Evolutionary conservation across 1,140 invertebrate species (phyloP).

Genomic region (Bombus fervidus): DNA sequence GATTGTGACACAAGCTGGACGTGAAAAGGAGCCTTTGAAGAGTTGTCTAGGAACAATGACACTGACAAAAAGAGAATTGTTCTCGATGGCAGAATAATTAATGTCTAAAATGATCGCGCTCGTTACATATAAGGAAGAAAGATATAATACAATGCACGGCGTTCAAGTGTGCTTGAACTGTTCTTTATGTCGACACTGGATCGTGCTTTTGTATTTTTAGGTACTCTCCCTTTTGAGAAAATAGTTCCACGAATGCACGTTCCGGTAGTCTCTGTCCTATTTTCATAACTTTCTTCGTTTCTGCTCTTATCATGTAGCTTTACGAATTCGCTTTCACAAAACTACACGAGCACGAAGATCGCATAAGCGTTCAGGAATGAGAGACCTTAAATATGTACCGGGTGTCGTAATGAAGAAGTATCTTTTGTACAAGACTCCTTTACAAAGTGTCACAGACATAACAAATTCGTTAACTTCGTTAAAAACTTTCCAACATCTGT

Average conservation of each 20-base stretch:
- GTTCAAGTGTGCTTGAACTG: background rate
- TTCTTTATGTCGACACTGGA: background rate
- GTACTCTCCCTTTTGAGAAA: background rate
- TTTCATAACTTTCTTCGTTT: slow-evolving; percentile 4
- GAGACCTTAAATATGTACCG: slow-evolving; percentile 26
- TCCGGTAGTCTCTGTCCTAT: slow-evolving; percentile 8
- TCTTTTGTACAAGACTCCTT: background rate
- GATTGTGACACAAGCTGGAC: slow-evolving; percentile 1
- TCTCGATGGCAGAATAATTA: slow-evolving; percentile 24
- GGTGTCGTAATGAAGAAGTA: slow-evolving; percentile 38
- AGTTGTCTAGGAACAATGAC: slow-evolving; percentile 15
- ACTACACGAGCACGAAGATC: slow-evolving; percentile 28
- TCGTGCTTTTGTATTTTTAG: background rate
- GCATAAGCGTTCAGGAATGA: slow-evolving; percentile 44
- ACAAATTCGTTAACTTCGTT: background rate
- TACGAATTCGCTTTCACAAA: slow-evolving; percentile 55
- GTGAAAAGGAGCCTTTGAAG: slow-evolving; percentile 11
- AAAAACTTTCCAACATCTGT: background rate
- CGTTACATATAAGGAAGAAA: background rate
- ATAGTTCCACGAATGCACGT: background rate
- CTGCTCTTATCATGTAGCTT: slow-evolving; percentile 9
- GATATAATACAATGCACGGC: background rate
- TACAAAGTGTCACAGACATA: background rate
- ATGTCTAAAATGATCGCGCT: slow-evolving; percentile 16
- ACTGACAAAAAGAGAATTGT: slow-evolving; percentile 20